These are phyloP conservation scores for Heliangelus exortis DNA, from an alignment of 2,797 vertebrate species.

Conservation along the genomic window DNA sequence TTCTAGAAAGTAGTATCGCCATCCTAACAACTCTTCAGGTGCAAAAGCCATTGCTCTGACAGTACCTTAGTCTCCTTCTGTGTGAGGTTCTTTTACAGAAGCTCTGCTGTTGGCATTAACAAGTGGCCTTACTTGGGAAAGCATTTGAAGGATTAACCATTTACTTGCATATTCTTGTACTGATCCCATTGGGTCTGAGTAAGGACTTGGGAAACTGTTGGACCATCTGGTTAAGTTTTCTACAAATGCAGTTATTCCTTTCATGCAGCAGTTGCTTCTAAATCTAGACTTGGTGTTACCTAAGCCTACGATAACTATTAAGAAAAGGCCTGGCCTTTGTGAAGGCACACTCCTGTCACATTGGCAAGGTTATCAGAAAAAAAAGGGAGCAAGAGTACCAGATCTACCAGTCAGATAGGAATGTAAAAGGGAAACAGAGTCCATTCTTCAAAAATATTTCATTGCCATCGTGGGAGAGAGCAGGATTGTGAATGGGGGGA, in stretches of 20 bases:
- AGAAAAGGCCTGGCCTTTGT: background rate
- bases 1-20: background rate
- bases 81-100: background rate
- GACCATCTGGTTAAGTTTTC: background rate
- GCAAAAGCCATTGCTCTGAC: background rate
- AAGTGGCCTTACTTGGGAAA: background rate
- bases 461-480: background rate
- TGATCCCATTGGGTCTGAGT: background rate
- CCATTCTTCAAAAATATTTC: background rate
- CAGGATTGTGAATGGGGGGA: accelerated
- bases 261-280: background rate
- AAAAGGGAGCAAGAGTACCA: background rate
- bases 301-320: background rate
- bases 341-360: background rate
- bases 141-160: background rate
- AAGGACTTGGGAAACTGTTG: background rate
- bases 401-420: background rate
- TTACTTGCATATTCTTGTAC: background rate
- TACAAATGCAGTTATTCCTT: background rate
- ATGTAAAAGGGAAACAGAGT: background rate
- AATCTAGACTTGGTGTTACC: background rate
- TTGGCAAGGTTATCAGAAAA: background rate
- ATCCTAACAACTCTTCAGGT: background rate
- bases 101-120: background rate
- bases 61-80: background rate